phyloP scores from a whole-genome alignment of 2,113 vertebrate species.

The Proterorhinus semilunaris region DNA sequence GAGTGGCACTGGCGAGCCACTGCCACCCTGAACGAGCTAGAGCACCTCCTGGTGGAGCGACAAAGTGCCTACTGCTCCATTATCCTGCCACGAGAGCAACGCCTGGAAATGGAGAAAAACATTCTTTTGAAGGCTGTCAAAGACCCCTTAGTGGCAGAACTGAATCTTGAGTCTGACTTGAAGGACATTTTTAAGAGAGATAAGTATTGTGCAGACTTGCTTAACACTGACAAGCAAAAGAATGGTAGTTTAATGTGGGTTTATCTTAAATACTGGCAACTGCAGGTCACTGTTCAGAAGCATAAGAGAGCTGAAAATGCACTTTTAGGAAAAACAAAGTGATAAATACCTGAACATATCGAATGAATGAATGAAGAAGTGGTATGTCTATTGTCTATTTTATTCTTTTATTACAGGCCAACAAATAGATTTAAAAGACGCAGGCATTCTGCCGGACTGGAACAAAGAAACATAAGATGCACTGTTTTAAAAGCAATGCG shows the following conservation, averaged over 20 bases:
- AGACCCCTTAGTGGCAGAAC: constrained; percentile 76
- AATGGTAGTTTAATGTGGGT: constrained; percentile 97
- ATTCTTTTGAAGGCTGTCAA: constrained; percentile 82
- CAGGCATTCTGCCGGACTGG: too few relatives aligned
- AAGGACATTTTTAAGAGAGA: constrained; percentile 92
- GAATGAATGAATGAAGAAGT: neutral
- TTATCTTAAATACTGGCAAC: constrained; percentile 92
- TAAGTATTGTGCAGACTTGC: constrained; percentile 83
- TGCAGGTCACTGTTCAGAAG: constrained; percentile 83
- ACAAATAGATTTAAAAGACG: too few relatives aligned
- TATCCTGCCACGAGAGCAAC: constrained; percentile 75
- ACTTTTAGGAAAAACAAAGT: constrained; percentile 61
- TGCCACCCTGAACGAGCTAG: constrained; percentile 80
- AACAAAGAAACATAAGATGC: neutral
- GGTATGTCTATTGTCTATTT: too few relatives aligned
- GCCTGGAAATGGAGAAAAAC: constrained; percentile 87
- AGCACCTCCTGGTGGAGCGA: constrained; percentile 83
- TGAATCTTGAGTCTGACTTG: constrained; percentile 83
- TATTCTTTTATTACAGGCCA: too few relatives aligned
- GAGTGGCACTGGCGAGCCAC: constrained; percentile 80
- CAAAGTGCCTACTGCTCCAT: constrained; percentile 90
- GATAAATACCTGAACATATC: neutral
- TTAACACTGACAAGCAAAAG: constrained; percentile 83
- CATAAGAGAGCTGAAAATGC: constrained; percentile 81
- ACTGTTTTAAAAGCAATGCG: neutral